A percentile compares a stretch with the other conserved stretches of the same genome.
Conservation (phyloP, 2,797 vertebrate species). For the Phataginus tricuspis region DNA sequence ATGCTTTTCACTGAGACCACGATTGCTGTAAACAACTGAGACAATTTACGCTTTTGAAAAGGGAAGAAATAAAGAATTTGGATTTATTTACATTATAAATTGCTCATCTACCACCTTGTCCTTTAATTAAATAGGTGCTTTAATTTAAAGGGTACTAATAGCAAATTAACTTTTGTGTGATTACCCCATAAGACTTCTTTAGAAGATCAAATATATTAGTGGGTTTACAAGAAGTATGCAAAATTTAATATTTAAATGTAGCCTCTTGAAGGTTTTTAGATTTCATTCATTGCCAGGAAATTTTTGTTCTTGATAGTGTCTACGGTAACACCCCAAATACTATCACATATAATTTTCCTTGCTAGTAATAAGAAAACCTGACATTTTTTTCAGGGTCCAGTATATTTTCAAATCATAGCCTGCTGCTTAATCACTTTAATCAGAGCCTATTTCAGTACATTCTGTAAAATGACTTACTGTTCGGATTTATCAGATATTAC, state of each 20-base stretch:
- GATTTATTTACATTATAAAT: slow-evolving; percentile 36
- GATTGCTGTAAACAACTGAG: background rate
- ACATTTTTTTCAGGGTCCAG: slow-evolving; percentile 36
- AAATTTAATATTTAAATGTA: slow-evolving; percentile 42
- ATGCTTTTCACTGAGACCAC: background rate
- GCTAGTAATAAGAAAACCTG: background rate
- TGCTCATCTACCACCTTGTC: background rate
- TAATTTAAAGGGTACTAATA: background rate
- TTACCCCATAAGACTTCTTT: background rate
- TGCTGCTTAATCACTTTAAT: slow-evolving; percentile 61
- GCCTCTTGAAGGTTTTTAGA: slow-evolving; percentile 33
- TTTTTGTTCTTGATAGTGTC: slow-evolving; percentile 64
- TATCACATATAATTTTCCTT: slow-evolving; percentile 52
- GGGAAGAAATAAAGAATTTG: slow-evolving; percentile 13
- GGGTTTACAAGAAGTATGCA: slow-evolving; percentile 41
- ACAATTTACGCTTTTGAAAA: background rate
- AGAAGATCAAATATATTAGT: background rate
- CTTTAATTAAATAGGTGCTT: background rate
- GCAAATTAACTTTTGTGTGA: slow-evolving; percentile 18
- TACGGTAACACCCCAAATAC: slow-evolving; percentile 46
- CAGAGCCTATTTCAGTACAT: slow-evolving; percentile 32
- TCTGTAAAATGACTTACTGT: background rate
- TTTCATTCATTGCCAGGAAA: slow-evolving; percentile 55
- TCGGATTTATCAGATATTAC: slow-evolving; percentile 24
- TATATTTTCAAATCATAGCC: background rate